These are phyloP conservation scores for Acipenser oxyrinchus DNA, from an alignment of 2,797 vertebrate genomes.

Conservation along the genomic window DNA sequence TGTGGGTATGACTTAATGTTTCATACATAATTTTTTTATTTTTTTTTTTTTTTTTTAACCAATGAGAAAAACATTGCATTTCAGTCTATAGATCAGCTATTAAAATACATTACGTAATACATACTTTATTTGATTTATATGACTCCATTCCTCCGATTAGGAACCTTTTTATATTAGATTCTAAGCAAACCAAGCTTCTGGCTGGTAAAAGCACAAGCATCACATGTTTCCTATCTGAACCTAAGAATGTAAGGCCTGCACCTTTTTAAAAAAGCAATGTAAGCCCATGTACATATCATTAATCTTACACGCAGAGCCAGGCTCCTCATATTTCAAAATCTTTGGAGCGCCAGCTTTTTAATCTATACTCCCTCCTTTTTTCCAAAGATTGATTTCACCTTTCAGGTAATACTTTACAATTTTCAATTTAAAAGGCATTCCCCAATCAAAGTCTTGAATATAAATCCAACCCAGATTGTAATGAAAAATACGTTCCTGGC, in stretches of 20 bases:
- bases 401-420: constrained; percentile 58
- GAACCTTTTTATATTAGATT: too few relatives aligned
- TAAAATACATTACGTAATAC: too few relatives aligned
- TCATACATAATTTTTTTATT: too few relatives aligned
- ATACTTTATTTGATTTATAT: too few relatives aligned
- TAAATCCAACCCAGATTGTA: constrained; percentile 26
- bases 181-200: too few relatives aligned
- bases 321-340: constrained; percentile 57
- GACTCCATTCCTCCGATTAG: too few relatives aligned
- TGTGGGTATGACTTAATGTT: too few relatives aligned
- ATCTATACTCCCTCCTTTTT: constrained; percentile 58
- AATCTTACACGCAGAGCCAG: constrained; percentile 61
- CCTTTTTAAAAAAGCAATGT: constrained; percentile 9
- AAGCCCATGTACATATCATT: constrained; percentile 50
- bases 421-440: constrained; percentile 66
- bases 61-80: too few relatives aligned
- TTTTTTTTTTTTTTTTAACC: too few relatives aligned
- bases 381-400: constrained; percentile 26
- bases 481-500: background rate
- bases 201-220: constrained; percentile 8
- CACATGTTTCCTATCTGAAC: too few relatives aligned
- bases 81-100: too few relatives aligned
- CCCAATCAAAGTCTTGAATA: constrained; percentile 35
- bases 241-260: too few relatives aligned
- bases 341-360: constrained; percentile 56